A percentile compares a stretch with the other conserved stretches of the same genome.
phyloP scores from a whole-genome alignment of 1,140 invertebrate species.

The Leptopilina clavipes region DNA sequence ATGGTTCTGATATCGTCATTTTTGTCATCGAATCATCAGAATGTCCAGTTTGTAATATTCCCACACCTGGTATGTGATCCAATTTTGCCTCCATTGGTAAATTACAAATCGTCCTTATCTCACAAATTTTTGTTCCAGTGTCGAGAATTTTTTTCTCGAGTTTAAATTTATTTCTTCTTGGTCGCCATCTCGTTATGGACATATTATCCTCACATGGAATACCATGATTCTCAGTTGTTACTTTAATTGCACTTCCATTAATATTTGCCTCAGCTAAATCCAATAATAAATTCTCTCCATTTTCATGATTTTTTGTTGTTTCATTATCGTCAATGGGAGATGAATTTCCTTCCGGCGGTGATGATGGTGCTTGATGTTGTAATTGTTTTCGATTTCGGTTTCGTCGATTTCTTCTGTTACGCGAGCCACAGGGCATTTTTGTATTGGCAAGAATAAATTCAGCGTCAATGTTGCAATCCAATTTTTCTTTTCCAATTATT shows the following conservation, averaged over 20 bases:
- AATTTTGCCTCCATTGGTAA: constrained; percentile 62
- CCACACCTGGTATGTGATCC: constrained; percentile 64
- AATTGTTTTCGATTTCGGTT: constrained; percentile 45
- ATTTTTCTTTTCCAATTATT: constrained; percentile 38
- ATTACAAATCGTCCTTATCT: constrained; percentile 64
- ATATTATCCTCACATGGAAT: constrained; percentile 48
- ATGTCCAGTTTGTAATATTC: constrained; percentile 59
- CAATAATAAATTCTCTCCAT: not conserved
- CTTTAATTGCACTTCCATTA: constrained; percentile 38
- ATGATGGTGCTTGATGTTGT: not conserved
- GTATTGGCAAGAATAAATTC: constrained; percentile 45
- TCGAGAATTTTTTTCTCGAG: constrained; percentile 60
- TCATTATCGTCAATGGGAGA: too few species aligned
- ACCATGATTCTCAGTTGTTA: constrained; percentile 39
- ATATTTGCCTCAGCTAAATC: constrained; percentile 17
- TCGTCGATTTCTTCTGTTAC: constrained; percentile 58
- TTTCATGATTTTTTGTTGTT: not conserved
- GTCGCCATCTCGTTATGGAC: constrained; percentile 42
- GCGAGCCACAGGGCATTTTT: constrained; percentile 62
- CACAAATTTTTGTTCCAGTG: constrained; percentile 49
- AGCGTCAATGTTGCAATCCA: constrained; percentile 58
- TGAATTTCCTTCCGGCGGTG: not conserved
- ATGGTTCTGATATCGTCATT: constrained; percentile 63
- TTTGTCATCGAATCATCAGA: constrained; percentile 23
- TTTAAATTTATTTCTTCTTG: constrained; percentile 46